Base-by-base conservation (phyloP, 2,797 vertebrate species). In the Acanthurus leucopareius region DNA sequence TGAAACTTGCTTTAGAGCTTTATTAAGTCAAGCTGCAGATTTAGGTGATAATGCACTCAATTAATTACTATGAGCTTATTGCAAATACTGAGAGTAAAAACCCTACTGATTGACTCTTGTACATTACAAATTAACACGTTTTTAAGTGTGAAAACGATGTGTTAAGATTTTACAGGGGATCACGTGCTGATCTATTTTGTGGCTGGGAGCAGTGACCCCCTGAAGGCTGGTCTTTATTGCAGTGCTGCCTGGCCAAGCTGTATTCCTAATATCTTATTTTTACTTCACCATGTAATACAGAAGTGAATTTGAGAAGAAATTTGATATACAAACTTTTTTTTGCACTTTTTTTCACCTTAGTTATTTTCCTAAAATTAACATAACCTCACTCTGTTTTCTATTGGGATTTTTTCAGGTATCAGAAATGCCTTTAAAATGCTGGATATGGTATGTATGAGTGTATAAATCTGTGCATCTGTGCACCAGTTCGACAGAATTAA, bases 61-160 rank as follows among this genome's bases (percentile, higher is more conserved):
- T n/a, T n/a, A n/a, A n/a, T n/a, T n/a, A 63, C 6, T 1, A n/a
- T 35, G 6, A 49, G 40, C 10, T 51, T 47, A 47, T 15, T 47
- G 22, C 1, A 16, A 44, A 22, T 66, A 44, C 28, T 7, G 68
- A 45, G n/a, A n/a, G 19, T 9, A 49, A 7, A 51, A 17, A 6
- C 28, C 28, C 19, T 3, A 44, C n/a, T n/a, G 20, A 56, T 1
- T 4, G 47, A 11, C 52, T 51, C 17, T 2, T 49, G 63, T 7
- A 64, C 15, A n/a, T n/a, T n/a, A 11, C n/a, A 40, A 65, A 7
- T 65, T 64, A 51, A 63, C 38, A 72, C 19, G 11, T 48, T 13
- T 35, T 6, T 35, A 7, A 35, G 32, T 35, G 32, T 35, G 32
- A 6, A 35, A 35, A 35, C 32, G 32, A 35, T 35, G 32, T 35